Evolutionary conservation across 2,113 vertebrate genomes (phyloP).

Genomic region (Cyprinodon brontotheroides): DNA sequence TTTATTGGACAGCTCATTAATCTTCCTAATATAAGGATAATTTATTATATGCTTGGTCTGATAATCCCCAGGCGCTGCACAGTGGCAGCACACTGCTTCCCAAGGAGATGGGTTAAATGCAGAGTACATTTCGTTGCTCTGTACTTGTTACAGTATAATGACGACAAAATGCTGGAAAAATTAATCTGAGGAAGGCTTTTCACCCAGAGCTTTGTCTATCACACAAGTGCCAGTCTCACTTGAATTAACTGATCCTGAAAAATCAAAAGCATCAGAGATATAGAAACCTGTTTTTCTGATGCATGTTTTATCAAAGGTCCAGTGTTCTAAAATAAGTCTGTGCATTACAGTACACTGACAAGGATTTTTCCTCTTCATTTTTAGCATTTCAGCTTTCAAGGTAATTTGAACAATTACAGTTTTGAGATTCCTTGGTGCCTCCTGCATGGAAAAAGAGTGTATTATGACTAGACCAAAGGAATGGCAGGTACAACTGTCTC

Average conservation of each 20-base stretch:
- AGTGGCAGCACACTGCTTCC: too few species aligned
- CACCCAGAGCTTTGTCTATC: slow-evolving; percentile 14
- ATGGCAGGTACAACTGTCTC: too few species aligned
- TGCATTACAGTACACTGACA: not conserved
- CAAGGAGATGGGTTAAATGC: too few species aligned
- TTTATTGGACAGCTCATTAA: slow-evolving; percentile 48
- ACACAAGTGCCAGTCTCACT: slow-evolving; percentile 34
- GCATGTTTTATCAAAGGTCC: not conserved
- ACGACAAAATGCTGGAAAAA: too few species aligned
- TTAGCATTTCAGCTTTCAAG: too few species aligned
- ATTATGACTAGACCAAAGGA: too few species aligned
- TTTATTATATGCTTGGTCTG: slow-evolving; percentile 40
- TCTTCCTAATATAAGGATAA: slow-evolving; percentile 52
- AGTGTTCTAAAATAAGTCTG: not conserved
- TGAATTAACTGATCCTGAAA: not conserved
- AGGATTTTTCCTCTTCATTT: too few species aligned
- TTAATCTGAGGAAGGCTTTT: slow-evolving; percentile 17
- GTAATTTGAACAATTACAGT: too few species aligned
- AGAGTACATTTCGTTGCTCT: too few species aligned
- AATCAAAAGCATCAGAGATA: not conserved
- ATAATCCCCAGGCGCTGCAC: not conserved
- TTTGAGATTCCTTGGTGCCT: too few species aligned
- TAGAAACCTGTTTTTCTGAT: slow-evolving; percentile 1
- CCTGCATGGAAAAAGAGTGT: too few species aligned
- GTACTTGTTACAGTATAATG: too few species aligned